Evolutionary conservation across 2,113 vertebrate genomes (phyloP).

Genomic region (Chloropsis hardwickii): DNA sequence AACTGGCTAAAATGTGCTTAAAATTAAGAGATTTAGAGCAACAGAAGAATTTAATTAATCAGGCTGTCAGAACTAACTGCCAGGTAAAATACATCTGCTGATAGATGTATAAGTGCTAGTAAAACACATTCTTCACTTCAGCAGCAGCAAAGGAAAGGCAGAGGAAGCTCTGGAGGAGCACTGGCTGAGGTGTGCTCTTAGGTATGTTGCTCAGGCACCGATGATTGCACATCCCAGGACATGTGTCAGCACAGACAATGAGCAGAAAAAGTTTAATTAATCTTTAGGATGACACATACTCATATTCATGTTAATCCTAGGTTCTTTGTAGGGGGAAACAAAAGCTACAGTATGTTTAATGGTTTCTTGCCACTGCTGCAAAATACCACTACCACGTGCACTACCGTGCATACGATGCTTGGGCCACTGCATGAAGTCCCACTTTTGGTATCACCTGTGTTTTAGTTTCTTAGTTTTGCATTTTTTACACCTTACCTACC

Average conservation of each 20-base stretch:
- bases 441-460: background rate
- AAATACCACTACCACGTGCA: accelerated
- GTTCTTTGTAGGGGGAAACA: background rate
- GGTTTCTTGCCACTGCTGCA: background rate
- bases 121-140: background rate
- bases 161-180: background rate
- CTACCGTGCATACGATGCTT: accelerated
- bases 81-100: background rate
- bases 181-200: background rate
- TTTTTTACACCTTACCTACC: background rate
- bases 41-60: background rate
- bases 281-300: background rate
- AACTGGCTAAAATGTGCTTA: background rate
- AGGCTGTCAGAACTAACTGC: background rate
- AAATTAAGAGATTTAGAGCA: background rate
- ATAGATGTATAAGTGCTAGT: background rate
- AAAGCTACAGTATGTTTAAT: background rate
- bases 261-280: background rate
- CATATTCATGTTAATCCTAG: background rate
- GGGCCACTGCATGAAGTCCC: background rate
- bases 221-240: accelerated
- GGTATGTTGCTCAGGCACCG: background rate
- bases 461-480: background rate
- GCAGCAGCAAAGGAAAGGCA: background rate
- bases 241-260: background rate